These are phyloP conservation scores for Euura saliciscinereae DNA, from an alignment of 1,140 invertebrate species.

Conservation along the genomic window DNA sequence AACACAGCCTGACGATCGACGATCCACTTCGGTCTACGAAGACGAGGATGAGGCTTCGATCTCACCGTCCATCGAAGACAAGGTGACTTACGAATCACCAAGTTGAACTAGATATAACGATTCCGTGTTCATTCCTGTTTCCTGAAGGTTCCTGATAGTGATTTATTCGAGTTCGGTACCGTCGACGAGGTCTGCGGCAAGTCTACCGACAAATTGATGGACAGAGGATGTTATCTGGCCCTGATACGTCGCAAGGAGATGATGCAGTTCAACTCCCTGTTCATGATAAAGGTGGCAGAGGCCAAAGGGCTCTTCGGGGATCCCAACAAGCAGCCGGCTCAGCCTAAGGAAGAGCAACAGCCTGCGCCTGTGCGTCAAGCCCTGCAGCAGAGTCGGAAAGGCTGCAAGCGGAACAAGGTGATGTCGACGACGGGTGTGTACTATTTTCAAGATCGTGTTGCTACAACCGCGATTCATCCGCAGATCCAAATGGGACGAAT, in stretches of 20 bases:
- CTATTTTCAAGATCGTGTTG: constrained; percentile 29
- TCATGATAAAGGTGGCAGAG: constrained; percentile 81
- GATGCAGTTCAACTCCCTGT: constrained; percentile 76
- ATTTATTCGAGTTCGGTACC: constrained; percentile 69
- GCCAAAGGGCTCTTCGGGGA: constrained; percentile 74
- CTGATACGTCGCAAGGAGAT: constrained; percentile 75
- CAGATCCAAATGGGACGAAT: constrained; percentile 57
- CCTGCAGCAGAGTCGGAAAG: constrained; percentile 31
- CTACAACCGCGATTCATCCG: constrained; percentile 19
- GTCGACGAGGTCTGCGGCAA: constrained; percentile 42
- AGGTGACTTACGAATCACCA: constrained; percentile 13
- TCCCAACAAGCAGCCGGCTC: constrained; percentile 36
- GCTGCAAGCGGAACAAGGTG: constrained; percentile 44
- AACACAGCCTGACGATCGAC: constrained; percentile 16
- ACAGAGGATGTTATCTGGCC: constrained; percentile 72
- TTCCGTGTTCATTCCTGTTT: constrained; percentile 14
- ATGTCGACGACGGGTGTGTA: constrained; percentile 10
- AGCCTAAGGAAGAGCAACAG: constrained; percentile 37
- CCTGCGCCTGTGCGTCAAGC: constrained; percentile 16
- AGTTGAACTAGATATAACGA: constrained; percentile 14
- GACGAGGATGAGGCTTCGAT: constrained; percentile 22
- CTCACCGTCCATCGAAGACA: background rate
- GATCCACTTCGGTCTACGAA: constrained; percentile 12
- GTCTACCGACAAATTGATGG: constrained; percentile 39
- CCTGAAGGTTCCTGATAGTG: constrained; percentile 69